Evolutionary conservation across 2,888 invertebrate genomes (phyloP), one percentile per base, ranked within the genome.

Genomic region (Apamea crenata): DNA sequence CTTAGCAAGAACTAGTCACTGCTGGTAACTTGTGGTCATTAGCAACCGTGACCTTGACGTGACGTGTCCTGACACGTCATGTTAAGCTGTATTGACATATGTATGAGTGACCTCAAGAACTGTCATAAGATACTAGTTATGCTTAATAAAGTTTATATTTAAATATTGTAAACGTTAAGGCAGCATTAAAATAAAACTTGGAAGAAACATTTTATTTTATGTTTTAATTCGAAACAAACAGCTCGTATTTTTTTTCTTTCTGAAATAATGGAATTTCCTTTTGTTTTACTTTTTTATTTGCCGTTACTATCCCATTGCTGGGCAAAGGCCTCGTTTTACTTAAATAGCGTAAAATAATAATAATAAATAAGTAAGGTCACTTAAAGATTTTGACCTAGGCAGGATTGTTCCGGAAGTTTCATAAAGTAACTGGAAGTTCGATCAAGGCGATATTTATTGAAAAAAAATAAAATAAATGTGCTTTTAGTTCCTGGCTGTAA

Each of bases 371-470:
- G 40, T 40, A 40, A 40, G 2, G 53, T 21, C 21, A 56, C 21
- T 25, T 40, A n/a, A 76, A 21, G 8, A 4, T 59, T 56, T 56
- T 80, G 53, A 68, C 61, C 44, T 61, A 68, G 36, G 5, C 44
- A 4, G 8, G 1, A n/a, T 5, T 32, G 12, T 53, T 72, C 36
- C 80, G 80, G 80, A 80, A 79, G 80, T 32, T 61, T 68, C 12
- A 25, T 1, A n/a, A n/a, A n/a, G n/a, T n/a, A 44, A 32, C 3
- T n/a, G 21, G 53, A 78, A 59, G 40, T 59, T 16, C 1, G 56
- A 47, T 47, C 67, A 78, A 79, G 69, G 80, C 5, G 6, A 75
- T 16, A 18, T 0, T 12, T 40, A 36, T 40, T 3, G 8, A 40
- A 44, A 25, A 29, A 8, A 53, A 53, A 18, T 8, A 36, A 36